phyloP scores from a whole-genome alignment of 2,888 invertebrate genomes.

The Sinodicranocentrus sp. region DNA sequence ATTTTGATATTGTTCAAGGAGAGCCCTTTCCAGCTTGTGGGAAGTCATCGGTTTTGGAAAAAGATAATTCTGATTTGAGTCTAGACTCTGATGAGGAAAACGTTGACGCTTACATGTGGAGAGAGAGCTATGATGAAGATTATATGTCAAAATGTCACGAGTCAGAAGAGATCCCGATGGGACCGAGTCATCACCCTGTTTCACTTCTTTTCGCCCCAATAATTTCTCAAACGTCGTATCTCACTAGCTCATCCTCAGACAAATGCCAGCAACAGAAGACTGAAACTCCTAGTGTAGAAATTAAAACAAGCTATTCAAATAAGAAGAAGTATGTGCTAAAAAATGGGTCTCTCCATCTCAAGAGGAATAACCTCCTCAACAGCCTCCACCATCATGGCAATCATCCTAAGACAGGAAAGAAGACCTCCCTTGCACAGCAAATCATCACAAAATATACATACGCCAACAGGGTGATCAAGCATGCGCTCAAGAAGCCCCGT shows the following conservation, averaged over 20 bases:
- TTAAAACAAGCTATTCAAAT: not conserved
- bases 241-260: no score
- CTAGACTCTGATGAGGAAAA: slow-evolving; percentile 49
- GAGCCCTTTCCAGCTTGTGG: slow-evolving; percentile 46
- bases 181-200: slow-evolving; percentile 33
- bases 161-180: slow-evolving; percentile 4
- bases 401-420: slow-evolving; percentile 29
- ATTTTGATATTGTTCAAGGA: slow-evolving; percentile 58
- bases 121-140: slow-evolving; percentile 31
- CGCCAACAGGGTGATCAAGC: slow-evolving; percentile 39
- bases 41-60: slow-evolving; percentile 17
- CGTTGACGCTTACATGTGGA: slow-evolving; percentile 42
- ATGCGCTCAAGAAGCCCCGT: not conserved
- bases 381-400: not conserved
- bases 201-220: slow-evolving; percentile 48
- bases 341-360: not conserved
- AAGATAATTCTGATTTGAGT: not conserved
- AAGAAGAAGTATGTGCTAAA: not conserved
- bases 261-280: not conserved
- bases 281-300: not conserved
- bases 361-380: not conserved
- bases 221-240: no score
- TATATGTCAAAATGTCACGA: slow-evolving; percentile 49
- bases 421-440: slow-evolving; percentile 27
- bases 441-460: slow-evolving; percentile 48